A percentile compares a stretch with the other conserved stretches of the same genome.
These are phyloP conservation scores for Andrena marginata DNA, from an alignment of 2,888 invertebrate genomes.

Conservation along the genomic window DNA sequence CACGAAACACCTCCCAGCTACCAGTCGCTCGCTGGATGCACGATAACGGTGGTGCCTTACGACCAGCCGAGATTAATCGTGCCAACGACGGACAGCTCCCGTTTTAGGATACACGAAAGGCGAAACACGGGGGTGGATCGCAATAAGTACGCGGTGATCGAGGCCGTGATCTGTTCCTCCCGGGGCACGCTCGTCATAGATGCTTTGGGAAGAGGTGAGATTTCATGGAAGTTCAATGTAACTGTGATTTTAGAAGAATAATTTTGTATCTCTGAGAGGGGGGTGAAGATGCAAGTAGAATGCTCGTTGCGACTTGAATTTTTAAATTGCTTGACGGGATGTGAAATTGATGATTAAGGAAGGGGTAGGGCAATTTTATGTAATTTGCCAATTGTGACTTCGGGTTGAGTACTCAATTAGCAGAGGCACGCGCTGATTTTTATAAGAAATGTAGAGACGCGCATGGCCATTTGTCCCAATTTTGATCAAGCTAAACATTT, in stretches of 20 bases:
- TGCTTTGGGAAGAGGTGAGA: neutral
- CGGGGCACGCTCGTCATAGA: neutral
- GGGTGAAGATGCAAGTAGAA: neutral
- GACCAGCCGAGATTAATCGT: constrained; percentile 77
- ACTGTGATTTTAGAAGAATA: neutral
- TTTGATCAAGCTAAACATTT: too few relatives aligned
- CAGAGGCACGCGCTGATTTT: too few relatives aligned
- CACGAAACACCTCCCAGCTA: constrained; percentile 71
- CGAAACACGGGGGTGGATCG: constrained; percentile 57
- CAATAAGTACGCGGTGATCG: constrained; percentile 10
- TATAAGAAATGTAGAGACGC: too few relatives aligned
- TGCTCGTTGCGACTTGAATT: too few relatives aligned
- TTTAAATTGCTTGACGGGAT: too few relatives aligned
- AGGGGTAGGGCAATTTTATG: too few relatives aligned
- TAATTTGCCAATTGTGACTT: too few relatives aligned
- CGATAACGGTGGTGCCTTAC: constrained; percentile 76
- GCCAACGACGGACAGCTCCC: constrained; percentile 73
- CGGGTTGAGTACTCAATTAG: too few relatives aligned
- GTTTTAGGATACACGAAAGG: constrained; percentile 66
- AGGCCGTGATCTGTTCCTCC: constrained; percentile 4
- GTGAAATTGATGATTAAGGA: too few relatives aligned
- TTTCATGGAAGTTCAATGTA: neutral
- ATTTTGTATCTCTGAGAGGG: neutral
- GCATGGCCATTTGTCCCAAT: too few relatives aligned
- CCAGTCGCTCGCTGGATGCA: constrained; percentile 70